phyloP scores from a whole-genome alignment of 2,113 vertebrate genomes.

The Trematocara nigrifrons region DNA sequence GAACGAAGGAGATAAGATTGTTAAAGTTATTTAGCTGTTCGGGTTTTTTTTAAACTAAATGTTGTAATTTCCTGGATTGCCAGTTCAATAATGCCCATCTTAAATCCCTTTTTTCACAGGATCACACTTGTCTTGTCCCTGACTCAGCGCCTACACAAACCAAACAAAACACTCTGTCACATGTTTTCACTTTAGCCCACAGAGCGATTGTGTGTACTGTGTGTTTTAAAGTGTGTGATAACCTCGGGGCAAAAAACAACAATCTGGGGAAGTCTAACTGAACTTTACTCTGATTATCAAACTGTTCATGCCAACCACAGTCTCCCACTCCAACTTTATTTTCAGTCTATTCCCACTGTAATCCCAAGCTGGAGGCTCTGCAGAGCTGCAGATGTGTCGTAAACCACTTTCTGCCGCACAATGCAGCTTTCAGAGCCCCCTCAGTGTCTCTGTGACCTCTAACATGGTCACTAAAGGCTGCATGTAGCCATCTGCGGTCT shows the following conservation, averaged over 20 bases:
- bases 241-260: background rate
- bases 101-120: background rate
- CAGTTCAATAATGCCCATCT: background rate
- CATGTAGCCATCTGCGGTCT: background rate
- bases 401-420: background rate
- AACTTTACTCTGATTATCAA: conserved; percentile 21
- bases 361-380: background rate
- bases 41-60: background rate
- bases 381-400: background rate
- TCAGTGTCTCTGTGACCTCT: background rate
- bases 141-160: background rate
- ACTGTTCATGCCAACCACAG: background rate
- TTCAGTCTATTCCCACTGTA: background rate
- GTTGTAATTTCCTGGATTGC: background rate
- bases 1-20: background rate
- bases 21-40: background rate
- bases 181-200: background rate
- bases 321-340: background rate
- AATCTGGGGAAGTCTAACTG: background rate
- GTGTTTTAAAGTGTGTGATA: background rate
- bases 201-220: conserved; percentile 17
- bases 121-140: background rate
- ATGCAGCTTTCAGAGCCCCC: background rate
- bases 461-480: background rate
- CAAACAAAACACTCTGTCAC: background rate